These are phyloP conservation scores for Ciconia boyciana DNA, from an alignment of 2,113 vertebrate species.

Conservation along the genomic window DNA sequence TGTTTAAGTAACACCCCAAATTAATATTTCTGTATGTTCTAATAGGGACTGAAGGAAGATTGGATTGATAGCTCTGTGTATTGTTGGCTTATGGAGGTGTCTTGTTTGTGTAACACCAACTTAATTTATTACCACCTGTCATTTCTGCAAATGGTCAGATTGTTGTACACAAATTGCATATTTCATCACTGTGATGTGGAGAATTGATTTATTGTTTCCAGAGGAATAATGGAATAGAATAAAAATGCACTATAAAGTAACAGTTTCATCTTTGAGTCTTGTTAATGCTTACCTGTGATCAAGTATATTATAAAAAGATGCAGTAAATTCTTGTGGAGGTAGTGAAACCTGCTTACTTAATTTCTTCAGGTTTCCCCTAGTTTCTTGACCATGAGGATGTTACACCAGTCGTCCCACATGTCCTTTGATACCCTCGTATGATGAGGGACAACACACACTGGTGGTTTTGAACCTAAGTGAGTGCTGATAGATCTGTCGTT, in stretches of 20 bases:
- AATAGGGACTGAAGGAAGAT: neutral
- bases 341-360: neutral
- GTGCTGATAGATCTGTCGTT: neutral
- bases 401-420: neutral
- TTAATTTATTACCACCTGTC: conserved; percentile 25
- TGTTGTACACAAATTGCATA: neutral
- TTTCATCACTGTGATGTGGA: neutral
- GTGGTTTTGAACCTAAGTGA: neutral
- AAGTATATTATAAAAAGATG: neutral
- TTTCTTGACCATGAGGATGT: neutral
- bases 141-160: conserved; percentile 3
- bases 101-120: neutral
- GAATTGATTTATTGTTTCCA: conserved; percentile 8
- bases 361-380: neutral
- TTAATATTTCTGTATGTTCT: neutral
- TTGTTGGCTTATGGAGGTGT: neutral
- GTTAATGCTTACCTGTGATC: neutral
- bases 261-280: neutral
- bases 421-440: neutral
- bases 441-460: rapidly evolving
- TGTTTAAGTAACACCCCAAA: neutral
- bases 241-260: neutral
- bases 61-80: neutral
- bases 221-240: neutral
- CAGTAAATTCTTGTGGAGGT: neutral